Evolutionary conservation across 2,888 invertebrate species (phyloP).

Genomic region (Nebria brevicollis): DNA sequence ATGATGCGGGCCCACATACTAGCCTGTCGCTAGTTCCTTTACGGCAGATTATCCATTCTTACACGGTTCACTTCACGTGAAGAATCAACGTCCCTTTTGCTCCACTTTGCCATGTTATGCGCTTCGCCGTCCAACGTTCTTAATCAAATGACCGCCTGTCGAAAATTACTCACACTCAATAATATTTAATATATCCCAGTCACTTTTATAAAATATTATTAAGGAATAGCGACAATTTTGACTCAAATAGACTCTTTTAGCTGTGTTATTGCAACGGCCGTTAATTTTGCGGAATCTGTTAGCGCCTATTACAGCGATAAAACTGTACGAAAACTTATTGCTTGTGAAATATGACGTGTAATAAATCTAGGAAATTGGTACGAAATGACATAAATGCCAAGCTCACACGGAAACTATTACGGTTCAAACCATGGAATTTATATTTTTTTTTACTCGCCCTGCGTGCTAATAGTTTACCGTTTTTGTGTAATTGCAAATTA

Average conservation of each 20-base stretch:
- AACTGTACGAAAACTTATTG: conserved; percentile 7
- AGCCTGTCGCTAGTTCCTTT: conserved; percentile 26
- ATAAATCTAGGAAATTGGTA: not conserved
- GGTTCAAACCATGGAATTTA: not conserved
- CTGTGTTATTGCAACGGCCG: not conserved
- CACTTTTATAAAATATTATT: too few relatives aligned
- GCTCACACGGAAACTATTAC: conserved; percentile 2
- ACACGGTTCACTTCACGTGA: conserved; percentile 25
- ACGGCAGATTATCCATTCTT: conserved; percentile 44
- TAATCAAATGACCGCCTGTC: too few relatives aligned
- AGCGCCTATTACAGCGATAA: not conserved
- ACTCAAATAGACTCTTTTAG: not conserved
- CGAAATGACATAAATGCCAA: not conserved
- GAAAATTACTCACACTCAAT: too few relatives aligned
- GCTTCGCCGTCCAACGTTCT: too few relatives aligned
- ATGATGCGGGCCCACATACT: conserved; percentile 32
- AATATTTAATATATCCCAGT: too few relatives aligned
- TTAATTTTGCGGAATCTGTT: not conserved
- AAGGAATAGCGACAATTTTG: too few relatives aligned
- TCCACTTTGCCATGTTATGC: too few relatives aligned
- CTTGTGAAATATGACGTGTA: not conserved
- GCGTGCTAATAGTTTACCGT: too few relatives aligned
- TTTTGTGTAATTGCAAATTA: too few relatives aligned
- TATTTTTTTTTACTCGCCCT: not conserved
- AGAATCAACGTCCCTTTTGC: conserved; percentile 6